Evolutionary conservation across 2,888 invertebrate species (phyloP).

Genomic region (Romanomermis culicivorax): DNA sequence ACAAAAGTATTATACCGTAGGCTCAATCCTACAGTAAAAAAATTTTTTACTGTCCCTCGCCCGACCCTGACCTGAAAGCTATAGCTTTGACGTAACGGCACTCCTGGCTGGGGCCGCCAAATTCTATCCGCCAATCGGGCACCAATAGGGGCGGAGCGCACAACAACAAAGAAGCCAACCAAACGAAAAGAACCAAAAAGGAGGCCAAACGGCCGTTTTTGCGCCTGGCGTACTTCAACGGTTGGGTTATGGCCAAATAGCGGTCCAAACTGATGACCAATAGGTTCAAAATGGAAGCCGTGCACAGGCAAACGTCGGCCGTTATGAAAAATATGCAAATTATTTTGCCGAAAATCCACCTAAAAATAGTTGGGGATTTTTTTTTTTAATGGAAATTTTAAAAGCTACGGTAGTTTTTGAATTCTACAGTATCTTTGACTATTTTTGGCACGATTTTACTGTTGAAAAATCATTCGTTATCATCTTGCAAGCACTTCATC

Average conservation of each 20-base stretch:
- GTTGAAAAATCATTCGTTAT: too few species aligned
- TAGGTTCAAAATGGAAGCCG: constrained; percentile 26
- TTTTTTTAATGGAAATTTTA: too few species aligned
- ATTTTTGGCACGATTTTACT: too few species aligned
- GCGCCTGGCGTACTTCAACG: constrained; percentile 24
- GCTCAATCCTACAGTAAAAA: too few species aligned
- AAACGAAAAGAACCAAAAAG: neutral
- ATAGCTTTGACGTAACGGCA: neutral
- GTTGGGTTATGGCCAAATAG: constrained; percentile 30
- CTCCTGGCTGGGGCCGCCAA: neutral
- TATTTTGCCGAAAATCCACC: constrained; percentile 8
- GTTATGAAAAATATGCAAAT: constrained; percentile 24
- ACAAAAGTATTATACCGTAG: too few species aligned
- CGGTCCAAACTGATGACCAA: constrained; percentile 28
- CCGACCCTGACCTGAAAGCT: too few species aligned
- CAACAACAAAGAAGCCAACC: neutral
- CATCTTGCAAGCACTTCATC: too few species aligned
- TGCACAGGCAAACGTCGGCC: constrained; percentile 26
- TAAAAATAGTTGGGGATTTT: too few species aligned
- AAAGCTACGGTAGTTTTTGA: too few species aligned
- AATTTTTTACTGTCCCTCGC: too few species aligned
- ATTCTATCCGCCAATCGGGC: neutral
- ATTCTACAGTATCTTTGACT: too few species aligned
- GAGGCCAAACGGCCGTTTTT: neutral
- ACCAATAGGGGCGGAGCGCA: neutral